These are phyloP conservation scores for Echinops telfairi DNA, from an alignment of 2,113 vertebrate genomes.

Conservation along the genomic window DNA sequence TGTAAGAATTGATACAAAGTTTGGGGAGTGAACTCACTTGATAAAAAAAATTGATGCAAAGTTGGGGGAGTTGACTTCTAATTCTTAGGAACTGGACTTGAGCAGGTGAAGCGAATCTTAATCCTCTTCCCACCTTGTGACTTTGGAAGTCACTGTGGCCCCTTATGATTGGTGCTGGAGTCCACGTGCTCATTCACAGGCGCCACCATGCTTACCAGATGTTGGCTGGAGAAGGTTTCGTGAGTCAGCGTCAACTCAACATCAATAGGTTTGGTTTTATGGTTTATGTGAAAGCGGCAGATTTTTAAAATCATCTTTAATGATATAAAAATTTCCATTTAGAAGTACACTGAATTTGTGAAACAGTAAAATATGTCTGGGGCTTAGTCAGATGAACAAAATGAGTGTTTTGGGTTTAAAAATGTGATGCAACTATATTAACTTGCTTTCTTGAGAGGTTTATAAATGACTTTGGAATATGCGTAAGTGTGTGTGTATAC, in stretches of 20 bases:
- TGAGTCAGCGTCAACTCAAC: not conserved
- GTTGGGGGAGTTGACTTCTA: no score
- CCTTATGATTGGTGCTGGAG: no score
- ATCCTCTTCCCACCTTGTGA: no score
- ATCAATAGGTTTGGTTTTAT: not conserved
- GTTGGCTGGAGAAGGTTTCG: not conserved
- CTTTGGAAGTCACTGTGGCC: no score
- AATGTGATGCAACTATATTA: conserved; percentile 8
- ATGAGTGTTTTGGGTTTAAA: not conserved
- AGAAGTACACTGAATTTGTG: not conserved
- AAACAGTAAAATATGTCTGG: not conserved
- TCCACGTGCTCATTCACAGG: not conserved
- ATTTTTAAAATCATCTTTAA: conserved; percentile 27
- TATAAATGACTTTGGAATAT: not conserved
- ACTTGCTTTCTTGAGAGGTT: not conserved
- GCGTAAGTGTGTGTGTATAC: not conserved
- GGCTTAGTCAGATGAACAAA: not conserved
- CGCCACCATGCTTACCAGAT: not conserved
- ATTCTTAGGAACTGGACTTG: no score
- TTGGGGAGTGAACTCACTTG: no score
- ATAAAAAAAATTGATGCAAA: no score
- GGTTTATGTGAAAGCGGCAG: not conserved
- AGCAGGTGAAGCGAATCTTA: no score
- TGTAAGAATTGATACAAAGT: no score
- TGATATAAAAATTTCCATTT: conserved; percentile 45